Conservation (phyloP, 2,797 vertebrate species). For the Neosilurus mollespiculum region DNA sequence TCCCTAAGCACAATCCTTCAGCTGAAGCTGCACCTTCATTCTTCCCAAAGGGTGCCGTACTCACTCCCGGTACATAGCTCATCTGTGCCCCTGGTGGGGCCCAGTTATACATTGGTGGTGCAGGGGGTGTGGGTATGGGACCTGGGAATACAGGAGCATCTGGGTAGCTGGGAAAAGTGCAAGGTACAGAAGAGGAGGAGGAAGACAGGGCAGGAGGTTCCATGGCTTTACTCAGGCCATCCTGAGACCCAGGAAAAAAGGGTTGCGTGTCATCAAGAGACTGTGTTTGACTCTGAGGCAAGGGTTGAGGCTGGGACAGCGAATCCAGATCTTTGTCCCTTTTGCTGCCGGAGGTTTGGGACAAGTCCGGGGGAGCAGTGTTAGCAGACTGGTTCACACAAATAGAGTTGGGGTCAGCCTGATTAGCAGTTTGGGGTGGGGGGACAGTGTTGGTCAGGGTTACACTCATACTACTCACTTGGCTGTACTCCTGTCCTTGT, state of each 20-base stretch:
- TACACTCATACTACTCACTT: conserved; percentile 44
- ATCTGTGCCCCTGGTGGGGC: conserved; percentile 57
- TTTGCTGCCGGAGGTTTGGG: conserved; percentile 38
- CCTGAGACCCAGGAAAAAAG: conserved; percentile 25
- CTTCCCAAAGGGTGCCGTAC: conserved; percentile 41
- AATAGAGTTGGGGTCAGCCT: conserved; percentile 5
- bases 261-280: not conserved
- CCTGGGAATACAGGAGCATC: conserved; percentile 51
- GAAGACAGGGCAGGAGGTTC: conserved; percentile 12
- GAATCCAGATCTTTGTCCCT: conserved; percentile 22
- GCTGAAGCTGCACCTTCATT: conserved; percentile 51
- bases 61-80: conserved; percentile 58
- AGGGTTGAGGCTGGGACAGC: conserved; percentile 27
- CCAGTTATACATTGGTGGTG: conserved; percentile 43
- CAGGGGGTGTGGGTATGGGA: conserved; percentile 41
- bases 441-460: conserved; percentile 10
- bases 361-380: conserved; percentile 65
- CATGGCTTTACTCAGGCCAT: conserved; percentile 25
- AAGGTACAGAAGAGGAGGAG: conserved; percentile 52
- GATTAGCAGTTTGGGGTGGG: conserved; percentile 31
- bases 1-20: conserved; percentile 62
- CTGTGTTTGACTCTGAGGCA: not conserved
- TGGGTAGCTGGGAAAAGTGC: conserved; percentile 57
- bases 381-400: conserved; percentile 52
- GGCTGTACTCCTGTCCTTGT: conserved; percentile 69